Evolutionary conservation across 1,140 invertebrate species (phyloP).

Genomic region (Camponotus vicinus): DNA sequence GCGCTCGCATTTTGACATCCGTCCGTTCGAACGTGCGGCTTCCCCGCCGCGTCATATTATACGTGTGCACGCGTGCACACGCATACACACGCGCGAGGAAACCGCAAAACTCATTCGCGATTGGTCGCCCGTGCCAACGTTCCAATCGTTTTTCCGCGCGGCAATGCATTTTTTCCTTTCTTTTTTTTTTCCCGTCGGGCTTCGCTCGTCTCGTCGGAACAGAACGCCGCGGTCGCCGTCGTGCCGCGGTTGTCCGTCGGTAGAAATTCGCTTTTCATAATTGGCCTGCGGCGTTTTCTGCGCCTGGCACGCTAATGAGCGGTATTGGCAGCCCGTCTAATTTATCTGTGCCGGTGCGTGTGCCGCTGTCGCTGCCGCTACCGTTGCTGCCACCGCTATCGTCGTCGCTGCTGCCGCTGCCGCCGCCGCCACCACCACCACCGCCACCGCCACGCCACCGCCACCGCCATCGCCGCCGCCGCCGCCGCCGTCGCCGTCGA

Average conservation of each 20-base stretch:
- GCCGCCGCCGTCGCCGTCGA: conserved; percentile 21
- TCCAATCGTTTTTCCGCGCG: conserved; percentile 50
- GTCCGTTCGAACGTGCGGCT: conserved; percentile 46
- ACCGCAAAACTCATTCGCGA: conserved; percentile 73
- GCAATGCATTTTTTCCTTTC: conserved; percentile 51
- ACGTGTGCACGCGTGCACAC: neutral
- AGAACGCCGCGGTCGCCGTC: neutral
- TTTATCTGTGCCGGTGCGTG: conserved; percentile 69
- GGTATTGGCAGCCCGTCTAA: conserved; percentile 75
- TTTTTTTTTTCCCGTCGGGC: neutral
- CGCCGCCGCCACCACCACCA: neutral
- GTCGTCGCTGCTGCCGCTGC: neutral
- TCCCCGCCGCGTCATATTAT: neutral
- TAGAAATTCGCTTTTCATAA: conserved; percentile 70
- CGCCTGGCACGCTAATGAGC: conserved; percentile 72
- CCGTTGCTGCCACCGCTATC: conserved; percentile 44
- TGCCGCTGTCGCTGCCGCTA: conserved; percentile 53
- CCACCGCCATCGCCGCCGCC: too few relatives aligned
- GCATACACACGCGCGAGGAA: conserved; percentile 41
- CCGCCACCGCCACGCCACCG: conserved; percentile 4
- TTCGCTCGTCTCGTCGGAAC: conserved; percentile 40
- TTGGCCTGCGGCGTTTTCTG: conserved; percentile 72
- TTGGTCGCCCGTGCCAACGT: conserved; percentile 48
- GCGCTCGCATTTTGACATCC: conserved; percentile 68
- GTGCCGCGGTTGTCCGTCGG: conserved; percentile 42